Base-by-base conservation (phyloP, 2,797 vertebrate genomes). In the Onychomys arenicola region DNA sequence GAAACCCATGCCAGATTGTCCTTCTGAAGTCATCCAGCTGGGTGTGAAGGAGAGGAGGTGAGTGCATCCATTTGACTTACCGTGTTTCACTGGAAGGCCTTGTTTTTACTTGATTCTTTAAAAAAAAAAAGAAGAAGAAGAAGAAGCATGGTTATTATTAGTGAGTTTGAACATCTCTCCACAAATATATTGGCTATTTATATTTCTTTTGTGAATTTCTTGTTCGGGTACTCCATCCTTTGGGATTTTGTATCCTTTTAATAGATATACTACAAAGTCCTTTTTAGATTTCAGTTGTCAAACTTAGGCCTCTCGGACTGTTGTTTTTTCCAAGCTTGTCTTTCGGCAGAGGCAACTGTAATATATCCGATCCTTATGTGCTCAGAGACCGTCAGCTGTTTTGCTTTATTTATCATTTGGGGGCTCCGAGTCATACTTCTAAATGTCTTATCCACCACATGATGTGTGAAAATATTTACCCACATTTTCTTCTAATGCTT, bases 401-500 rank as follows among this genome's bases (percentile, higher is more conserved):
- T 46, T 34, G 88, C 46, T 89, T 78, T 77, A 71, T 57, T 89
- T 76, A 63, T 57, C 40, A 65, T 65, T 89, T 86, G 49, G 82
- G 29, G 59, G n/a, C 29, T 76, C 78, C 10, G 23, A 6, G 1
- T 88, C 61, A 25, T 82, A 37, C 37, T 81, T 94, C 92, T 63
- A 96, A 89, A 91, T 73, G 55, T 40, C 67, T 90, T 90, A 43
- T 93, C 67, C 9, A 52, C 52, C 4, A 14, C 65, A 80, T 37
- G 29, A 71, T 65, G 25, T 55, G 82, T 52, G 32, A 78, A 93
- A 69, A 83, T 90, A 34, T 61, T 94, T 90, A 63, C 10, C 16
- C 23, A n/a, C 90, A 85, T 94, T 97, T 93, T 92, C 65, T 92
- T 91, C 92, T 71, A 91, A 63, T 10, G 21, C 59, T 95, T 92